These are phyloP conservation scores for Chloroceryle aenea DNA, from an alignment of 2,113 vertebrate species.

Conservation along the genomic window DNA sequence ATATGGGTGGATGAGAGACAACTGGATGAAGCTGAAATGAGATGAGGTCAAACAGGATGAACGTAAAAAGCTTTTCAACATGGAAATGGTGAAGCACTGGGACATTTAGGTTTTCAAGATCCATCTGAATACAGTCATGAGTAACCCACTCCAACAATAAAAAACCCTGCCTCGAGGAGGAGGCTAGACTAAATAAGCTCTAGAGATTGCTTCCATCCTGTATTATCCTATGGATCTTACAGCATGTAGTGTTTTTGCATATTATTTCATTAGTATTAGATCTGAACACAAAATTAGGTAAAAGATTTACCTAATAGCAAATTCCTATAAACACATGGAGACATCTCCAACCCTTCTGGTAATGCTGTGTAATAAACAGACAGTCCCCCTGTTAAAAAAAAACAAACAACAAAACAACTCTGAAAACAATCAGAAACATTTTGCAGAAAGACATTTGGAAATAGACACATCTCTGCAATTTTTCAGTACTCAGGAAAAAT, in stretches of 20 bases:
- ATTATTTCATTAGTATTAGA: neutral
- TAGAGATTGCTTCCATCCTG: neutral
- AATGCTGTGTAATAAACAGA: neutral
- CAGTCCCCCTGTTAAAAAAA: neutral
- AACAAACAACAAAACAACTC: too few relatives aligned
- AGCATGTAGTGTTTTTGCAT: neutral
- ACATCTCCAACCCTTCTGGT: neutral
- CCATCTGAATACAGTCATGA: neutral
- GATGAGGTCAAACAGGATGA: neutral
- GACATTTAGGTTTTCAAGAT: neutral
- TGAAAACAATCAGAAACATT: neutral
- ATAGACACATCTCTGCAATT: neutral
- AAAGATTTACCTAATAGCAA: neutral
- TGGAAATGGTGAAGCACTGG: neutral
- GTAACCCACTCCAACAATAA: neutral
- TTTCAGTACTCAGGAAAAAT: neutral
- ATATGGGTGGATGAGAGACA: neutral
- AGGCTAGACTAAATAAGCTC: neutral
- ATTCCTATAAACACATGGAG: neutral
- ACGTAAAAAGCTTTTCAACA: neutral
- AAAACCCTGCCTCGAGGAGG: neutral
- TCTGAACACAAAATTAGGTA: neutral
- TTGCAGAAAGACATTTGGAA: neutral
- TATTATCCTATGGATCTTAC: neutral
- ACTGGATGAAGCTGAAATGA: neutral